Evolutionary conservation across 2,888 invertebrate genomes (phyloP).

Genomic region (Xylota segnis): DNA sequence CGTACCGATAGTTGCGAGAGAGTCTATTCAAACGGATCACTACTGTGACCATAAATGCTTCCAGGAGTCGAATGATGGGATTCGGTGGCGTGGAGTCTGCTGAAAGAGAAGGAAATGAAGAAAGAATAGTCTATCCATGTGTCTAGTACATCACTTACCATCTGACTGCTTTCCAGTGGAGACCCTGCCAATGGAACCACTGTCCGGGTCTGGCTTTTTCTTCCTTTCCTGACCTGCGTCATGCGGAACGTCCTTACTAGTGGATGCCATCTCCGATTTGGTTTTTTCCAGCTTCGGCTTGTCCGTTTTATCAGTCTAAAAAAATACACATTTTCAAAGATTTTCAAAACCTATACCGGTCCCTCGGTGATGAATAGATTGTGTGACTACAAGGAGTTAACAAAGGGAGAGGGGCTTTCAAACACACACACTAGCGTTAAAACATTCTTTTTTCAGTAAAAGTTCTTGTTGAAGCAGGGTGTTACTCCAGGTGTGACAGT

Average conservation of each 20-base stretch:
- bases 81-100: constrained; percentile 76
- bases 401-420: not conserved
- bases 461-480: constrained; percentile 44
- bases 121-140: too few species aligned
- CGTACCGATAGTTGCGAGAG: constrained; percentile 97
- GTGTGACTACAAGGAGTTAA: constrained; percentile 34
- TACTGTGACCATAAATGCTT: constrained; percentile 88
- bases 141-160: constrained; percentile 75
- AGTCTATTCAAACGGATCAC: constrained; percentile 93
- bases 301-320: constrained; percentile 52
- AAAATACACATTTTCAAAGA: constrained; percentile 9
- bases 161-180: constrained; percentile 74
- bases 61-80: constrained; percentile 82
- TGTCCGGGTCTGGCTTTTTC: constrained; percentile 80
- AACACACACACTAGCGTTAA: constrained; percentile 21
- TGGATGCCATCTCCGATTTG: constrained; percentile 75
- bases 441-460: constrained; percentile 39
- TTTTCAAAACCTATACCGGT: not conserved
- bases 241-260: constrained; percentile 77
- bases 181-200: constrained; percentile 80
- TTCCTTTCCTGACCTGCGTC: constrained; percentile 80
- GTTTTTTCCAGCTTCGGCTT: constrained; percentile 60
- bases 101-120: not conserved
- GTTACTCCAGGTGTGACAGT: constrained; percentile 36
- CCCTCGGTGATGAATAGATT: not conserved